Evolutionary conservation across 2,113 vertebrate genomes (phyloP).

Genomic region (Rhea pennata): DNA sequence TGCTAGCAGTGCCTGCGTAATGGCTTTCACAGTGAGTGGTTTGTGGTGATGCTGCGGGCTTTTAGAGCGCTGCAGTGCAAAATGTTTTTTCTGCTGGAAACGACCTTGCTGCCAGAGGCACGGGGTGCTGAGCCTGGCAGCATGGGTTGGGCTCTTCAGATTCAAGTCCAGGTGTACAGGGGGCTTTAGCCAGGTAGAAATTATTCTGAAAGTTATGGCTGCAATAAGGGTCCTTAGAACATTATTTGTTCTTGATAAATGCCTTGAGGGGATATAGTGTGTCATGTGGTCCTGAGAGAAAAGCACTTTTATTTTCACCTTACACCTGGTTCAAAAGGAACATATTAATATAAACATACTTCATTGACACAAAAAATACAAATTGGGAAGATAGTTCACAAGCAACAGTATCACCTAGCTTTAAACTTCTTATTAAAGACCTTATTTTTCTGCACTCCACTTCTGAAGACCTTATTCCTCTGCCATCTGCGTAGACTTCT

Average conservation of each 20-base stretch:
- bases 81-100: background rate
- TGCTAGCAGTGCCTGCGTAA: accelerated
- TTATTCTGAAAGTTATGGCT: accelerated
- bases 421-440: background rate
- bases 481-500: background rate
- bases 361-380: background rate
- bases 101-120: accelerated
- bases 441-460: background rate
- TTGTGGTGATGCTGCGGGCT: accelerated
- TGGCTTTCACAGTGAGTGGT: accelerated
- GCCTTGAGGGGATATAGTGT: background rate
- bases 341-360: accelerated
- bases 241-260: no score
- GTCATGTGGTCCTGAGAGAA: background rate
- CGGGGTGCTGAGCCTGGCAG: background rate
- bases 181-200: no score
- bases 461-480: background rate
- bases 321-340: background rate
- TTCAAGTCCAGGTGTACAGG: accelerated
- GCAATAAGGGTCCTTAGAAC: no score
- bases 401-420: background rate
- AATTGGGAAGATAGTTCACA: background rate
- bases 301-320: accelerated
- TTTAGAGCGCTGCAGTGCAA: no score
- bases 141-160: background rate